These are phyloP conservation scores for Pentalonia nigronervosa DNA, from an alignment of 1,140 invertebrate genomes.

Conservation along the genomic window DNA sequence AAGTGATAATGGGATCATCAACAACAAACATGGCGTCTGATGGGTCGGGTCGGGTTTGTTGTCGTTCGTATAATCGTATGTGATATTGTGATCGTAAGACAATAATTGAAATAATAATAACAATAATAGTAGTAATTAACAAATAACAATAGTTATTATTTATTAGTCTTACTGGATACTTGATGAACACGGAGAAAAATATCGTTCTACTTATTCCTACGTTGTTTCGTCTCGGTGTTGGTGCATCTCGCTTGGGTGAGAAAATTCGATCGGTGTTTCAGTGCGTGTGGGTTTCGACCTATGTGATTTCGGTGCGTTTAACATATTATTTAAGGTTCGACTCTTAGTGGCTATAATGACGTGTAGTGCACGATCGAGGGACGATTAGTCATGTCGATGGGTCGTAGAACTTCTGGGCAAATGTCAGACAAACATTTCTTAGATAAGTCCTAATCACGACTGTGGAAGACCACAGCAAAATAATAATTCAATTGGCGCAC, in stretches of 20 bases:
- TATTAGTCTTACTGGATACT: background rate
- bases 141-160: background rate
- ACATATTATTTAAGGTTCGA: background rate
- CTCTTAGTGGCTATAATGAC: background rate
- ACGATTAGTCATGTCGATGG: background rate
- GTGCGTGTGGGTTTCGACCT: background rate
- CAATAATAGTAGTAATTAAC: constrained; percentile 19
- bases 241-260: background rate
- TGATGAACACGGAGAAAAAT: background rate
- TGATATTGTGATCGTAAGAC: background rate
- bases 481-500: constrained; percentile 22
- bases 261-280: background rate
- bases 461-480: background rate
- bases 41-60: constrained; percentile 54
- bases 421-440: background rate
- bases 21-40: constrained; percentile 53
- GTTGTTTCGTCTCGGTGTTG: background rate
- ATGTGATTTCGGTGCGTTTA: background rate
- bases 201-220: background rate
- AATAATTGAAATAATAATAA: constrained; percentile 1
- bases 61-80: background rate
- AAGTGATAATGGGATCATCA: background rate
- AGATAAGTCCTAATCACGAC: background rate
- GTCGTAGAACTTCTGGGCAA: background rate
- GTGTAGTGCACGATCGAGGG: background rate